Conservation (phyloP, 2,113 vertebrate species). For the Microcebus tavaratra region DNA sequence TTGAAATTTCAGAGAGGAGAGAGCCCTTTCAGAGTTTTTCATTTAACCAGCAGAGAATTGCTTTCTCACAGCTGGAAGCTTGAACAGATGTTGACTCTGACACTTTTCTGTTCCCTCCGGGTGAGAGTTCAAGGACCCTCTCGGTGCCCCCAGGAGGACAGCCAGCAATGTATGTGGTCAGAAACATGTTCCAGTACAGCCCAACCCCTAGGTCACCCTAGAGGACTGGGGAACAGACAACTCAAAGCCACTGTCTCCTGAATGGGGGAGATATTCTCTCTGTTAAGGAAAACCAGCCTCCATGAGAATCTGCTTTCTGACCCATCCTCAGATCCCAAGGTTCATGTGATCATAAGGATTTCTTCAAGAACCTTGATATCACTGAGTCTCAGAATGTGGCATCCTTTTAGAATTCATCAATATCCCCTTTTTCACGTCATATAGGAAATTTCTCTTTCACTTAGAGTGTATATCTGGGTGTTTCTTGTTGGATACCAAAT, state of each 20-base stretch:
- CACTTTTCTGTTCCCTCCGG: not conserved
- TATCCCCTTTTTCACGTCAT: not conserved
- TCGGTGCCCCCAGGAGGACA: not conserved
- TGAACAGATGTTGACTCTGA: not conserved
- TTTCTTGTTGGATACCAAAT: not conserved
- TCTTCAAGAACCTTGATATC: not conserved
- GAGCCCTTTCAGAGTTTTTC: not conserved
- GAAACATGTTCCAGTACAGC: not conserved
- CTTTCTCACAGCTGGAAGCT: slow-evolving; percentile 37
- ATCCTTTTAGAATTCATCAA: slow-evolving; percentile 7
- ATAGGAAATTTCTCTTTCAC: slow-evolving; percentile 35
- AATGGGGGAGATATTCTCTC: not conserved
- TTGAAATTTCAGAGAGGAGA: slow-evolving; percentile 12
- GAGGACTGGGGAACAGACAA: not conserved
- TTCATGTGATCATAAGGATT: not conserved
- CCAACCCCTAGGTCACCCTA: not conserved
- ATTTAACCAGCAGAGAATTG: slow-evolving; percentile 21
- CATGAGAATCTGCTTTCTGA: not conserved
- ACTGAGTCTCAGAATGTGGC: not conserved
- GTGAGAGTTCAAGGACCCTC: not conserved
- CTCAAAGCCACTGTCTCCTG: not conserved
- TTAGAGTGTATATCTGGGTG: not conserved
- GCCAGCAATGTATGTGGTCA: not conserved
- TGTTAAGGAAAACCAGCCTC: not conserved
- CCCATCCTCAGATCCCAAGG: not conserved